Evolutionary conservation across 2,113 vertebrate genomes (phyloP).

Genomic region (Todiramphus saurophagus): DNA sequence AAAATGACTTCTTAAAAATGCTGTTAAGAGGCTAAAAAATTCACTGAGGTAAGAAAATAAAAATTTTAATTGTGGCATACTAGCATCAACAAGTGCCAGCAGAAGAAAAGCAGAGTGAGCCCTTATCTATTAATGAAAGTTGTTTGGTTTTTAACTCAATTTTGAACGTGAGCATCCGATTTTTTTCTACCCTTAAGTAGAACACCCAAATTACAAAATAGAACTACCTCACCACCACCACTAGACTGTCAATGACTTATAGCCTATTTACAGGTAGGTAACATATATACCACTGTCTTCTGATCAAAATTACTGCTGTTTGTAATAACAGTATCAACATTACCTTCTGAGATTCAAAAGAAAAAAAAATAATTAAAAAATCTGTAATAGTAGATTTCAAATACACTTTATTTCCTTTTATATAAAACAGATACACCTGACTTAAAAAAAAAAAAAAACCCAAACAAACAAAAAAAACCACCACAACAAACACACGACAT

Average conservation of each 20-base stretch:
- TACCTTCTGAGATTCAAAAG: neutral
- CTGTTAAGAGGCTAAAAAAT: neutral
- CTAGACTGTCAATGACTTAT: neutral
- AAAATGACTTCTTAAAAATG: neutral
- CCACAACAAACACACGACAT: neutral
- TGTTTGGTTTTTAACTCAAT: neutral
- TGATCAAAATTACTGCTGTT: neutral
- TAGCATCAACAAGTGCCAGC: neutral
- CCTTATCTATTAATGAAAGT: neutral
- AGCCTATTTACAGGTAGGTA: neutral
- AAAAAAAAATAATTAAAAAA: neutral
- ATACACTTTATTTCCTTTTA: neutral
- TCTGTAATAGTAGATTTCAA: neutral
- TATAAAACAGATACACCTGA: neutral
- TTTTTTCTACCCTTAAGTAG: neutral
- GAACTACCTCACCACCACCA: neutral
- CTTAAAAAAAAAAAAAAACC: fast-evolving
- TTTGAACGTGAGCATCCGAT: neutral
- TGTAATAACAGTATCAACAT: neutral
- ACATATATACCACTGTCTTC: neutral
- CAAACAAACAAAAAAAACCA: too few relatives aligned
- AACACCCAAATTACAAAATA: neutral
- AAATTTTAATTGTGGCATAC: neutral
- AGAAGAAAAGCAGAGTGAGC: neutral
- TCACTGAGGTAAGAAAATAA: neutral